phyloP scores from a whole-genome alignment of 2,113 vertebrate species.

The Paramormyrops kingsleyae region DNA sequence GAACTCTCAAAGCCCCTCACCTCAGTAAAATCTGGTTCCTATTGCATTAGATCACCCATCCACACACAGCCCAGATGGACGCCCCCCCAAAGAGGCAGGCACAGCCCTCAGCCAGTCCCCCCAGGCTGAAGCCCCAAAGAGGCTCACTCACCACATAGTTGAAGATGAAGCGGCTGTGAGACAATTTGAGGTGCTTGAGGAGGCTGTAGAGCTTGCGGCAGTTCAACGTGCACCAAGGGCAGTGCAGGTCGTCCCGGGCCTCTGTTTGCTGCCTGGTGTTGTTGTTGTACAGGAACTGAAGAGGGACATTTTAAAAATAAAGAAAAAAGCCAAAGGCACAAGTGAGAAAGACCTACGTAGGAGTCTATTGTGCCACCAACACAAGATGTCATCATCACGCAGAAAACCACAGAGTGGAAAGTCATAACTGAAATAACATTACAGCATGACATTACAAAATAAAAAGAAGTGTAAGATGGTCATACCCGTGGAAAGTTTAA shows the following conservation, averaged over 20 bases:
- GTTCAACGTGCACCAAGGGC: constrained; percentile 95
- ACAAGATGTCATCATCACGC: not conserved
- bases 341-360: not conserved
- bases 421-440: not conserved
- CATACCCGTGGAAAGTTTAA: not conserved
- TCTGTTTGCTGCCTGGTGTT: constrained; percentile 96
- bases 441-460: not conserved
- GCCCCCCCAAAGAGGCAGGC: not conserved
- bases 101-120: not conserved
- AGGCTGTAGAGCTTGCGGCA: constrained; percentile 96
- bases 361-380: not conserved
- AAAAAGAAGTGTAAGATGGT: not conserved
- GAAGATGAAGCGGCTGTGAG: constrained; percentile 96
- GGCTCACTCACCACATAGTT: constrained; percentile 85
- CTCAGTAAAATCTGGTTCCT: not conserved
- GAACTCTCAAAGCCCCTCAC: not conserved
- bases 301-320: constrained; percentile 20
- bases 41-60: not conserved
- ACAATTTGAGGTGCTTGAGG: constrained; percentile 96
- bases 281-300: constrained; percentile 93
- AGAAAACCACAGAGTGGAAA: not conserved
- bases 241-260: constrained; percentile 91
- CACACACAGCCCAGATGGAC: not conserved
- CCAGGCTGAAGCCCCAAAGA: not conserved
- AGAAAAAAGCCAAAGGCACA: not conserved